Conservation (phyloP, 35 echinoderm and acorn worm species). For the Heliocidaris tuberculata region DNA sequence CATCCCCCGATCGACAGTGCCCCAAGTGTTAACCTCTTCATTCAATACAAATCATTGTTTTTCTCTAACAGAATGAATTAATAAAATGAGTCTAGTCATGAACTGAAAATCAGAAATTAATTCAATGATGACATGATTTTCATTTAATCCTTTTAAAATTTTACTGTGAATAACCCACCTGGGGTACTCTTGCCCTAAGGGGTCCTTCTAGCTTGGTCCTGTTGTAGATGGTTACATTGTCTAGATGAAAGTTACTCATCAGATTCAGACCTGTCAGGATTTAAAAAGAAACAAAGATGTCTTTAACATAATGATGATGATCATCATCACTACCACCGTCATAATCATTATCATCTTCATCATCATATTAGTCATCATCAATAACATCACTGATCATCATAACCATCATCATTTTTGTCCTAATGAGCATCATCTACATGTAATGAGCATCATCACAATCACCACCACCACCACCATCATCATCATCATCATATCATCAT, state of each 20-base stretch:
- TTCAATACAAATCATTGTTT: no score
- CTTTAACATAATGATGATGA: background rate
- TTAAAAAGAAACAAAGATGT: background rate
- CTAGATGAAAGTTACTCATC: constrained; percentile 96
- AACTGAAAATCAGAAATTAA: no score
- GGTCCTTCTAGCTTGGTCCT: constrained; percentile 77
- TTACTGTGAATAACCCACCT: background rate
- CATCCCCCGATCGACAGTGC: no score
- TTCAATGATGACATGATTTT: no score
- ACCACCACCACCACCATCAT: background rate
- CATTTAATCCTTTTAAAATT: no score
- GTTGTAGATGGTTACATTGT: constrained; percentile 93
- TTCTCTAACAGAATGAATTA: no score
- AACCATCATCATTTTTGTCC: background rate
- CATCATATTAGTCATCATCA: background rate
- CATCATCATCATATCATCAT: background rate
- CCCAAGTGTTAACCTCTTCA: no score
- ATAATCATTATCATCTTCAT: background rate
- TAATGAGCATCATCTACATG: no score
- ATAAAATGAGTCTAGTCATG: no score
- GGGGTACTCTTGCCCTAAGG: constrained; percentile 64
- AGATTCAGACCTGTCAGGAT: constrained; percentile 77
- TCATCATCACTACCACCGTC: background rate
- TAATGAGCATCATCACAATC: no score
- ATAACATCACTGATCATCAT: background rate